Conservation (phyloP, 2,888 invertebrate genomes). For the Temnothorax ravouxi region DNA sequence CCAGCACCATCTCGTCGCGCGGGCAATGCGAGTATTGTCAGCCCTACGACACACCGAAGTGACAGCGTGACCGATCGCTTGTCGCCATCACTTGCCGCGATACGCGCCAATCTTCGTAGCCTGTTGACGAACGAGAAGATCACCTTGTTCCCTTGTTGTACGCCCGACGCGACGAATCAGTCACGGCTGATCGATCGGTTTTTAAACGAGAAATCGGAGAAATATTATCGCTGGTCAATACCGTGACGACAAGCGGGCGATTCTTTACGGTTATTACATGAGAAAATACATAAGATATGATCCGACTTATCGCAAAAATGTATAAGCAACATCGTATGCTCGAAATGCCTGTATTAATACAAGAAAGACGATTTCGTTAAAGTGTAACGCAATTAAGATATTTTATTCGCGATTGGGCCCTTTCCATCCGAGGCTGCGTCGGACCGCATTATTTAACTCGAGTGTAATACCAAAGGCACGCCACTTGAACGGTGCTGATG, state of each 20-base stretch:
- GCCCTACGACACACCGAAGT: slow-evolving; percentile 51
- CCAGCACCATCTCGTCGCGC: slow-evolving; percentile 24
- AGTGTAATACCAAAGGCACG: slow-evolving; percentile 12
- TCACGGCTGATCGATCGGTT: slow-evolving; percentile 15
- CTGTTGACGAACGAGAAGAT: background rate
- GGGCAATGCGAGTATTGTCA: slow-evolving; percentile 46
- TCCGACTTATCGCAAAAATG: background rate
- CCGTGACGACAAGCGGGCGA: background rate
- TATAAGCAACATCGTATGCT: background rate
- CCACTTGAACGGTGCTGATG: slow-evolving; percentile 21
- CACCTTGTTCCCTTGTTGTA: background rate
- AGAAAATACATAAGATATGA: background rate
- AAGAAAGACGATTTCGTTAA: background rate
- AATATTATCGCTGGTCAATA: background rate
- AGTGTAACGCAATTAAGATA: background rate
- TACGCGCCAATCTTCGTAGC: slow-evolving; percentile 16
- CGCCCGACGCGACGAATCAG: background rate
- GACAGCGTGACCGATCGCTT: slow-evolving; percentile 46
- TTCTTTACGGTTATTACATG: background rate
- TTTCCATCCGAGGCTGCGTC: background rate
- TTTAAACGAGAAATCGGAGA: slow-evolving; percentile 8
- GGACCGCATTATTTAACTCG: slow-evolving; percentile 27
- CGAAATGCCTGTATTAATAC: background rate
- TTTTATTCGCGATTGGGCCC: background rate
- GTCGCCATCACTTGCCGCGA: slow-evolving; percentile 20